Evolutionary conservation across 2,113 vertebrate genomes (phyloP).

Genomic region (Chitala chitala): DNA sequence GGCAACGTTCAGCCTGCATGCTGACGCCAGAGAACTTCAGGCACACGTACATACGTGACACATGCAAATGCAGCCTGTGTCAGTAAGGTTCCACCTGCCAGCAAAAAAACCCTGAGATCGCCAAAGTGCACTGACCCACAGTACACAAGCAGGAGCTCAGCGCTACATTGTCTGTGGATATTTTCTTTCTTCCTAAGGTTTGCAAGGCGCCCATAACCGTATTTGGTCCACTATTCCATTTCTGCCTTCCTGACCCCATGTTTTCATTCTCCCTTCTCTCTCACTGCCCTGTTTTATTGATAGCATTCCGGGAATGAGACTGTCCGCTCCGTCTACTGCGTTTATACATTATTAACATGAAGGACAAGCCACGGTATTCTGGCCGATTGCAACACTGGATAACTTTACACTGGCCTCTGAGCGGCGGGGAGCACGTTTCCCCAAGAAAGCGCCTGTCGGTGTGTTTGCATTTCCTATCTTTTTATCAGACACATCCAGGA

Average conservation of each 20-base stretch:
- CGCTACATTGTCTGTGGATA: background rate
- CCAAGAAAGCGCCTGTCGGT: background rate
- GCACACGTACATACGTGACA: no score
- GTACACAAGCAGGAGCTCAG: background rate
- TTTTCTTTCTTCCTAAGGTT: background rate
- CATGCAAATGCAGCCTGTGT: no score
- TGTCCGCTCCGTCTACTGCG: constrained; percentile 44
- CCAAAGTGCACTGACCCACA: background rate
- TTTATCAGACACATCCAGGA: no score
- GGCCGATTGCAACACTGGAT: constrained; percentile 36
- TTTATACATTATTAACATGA: constrained; percentile 54
- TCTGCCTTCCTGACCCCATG: background rate
- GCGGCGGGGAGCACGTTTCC: background rate
- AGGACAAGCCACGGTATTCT: constrained; percentile 38
- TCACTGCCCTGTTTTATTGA: constrained; percentile 44
- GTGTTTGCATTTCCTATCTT: background rate
- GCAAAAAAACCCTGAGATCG: background rate
- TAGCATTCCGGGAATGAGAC: constrained; percentile 39
- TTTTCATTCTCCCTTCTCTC: constrained; percentile 6
- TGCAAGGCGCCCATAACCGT: background rate
- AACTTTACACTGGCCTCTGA: constrained; percentile 48
- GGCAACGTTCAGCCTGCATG: no score
- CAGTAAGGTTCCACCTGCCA: no score
- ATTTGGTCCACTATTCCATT: background rate
- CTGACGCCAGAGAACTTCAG: no score